A percentile compares a stretch with the other conserved stretches of the same genome.
Evolutionary conservation across 2,888 invertebrate species (phyloP).

Genomic region (Sesia apiformis): DNA sequence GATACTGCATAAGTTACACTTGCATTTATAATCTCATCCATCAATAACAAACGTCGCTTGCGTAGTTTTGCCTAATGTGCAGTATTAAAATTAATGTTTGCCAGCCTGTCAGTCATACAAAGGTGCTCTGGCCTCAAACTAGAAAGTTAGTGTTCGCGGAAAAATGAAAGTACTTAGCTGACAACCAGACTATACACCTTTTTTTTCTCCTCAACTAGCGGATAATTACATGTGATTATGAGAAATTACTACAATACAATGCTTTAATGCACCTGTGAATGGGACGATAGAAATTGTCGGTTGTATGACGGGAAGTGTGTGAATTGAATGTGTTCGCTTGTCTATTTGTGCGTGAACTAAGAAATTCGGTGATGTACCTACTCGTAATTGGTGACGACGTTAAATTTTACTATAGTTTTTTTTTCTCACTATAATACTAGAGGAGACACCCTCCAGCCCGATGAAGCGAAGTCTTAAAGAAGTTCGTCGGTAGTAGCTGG

Average conservation of each 20-base stretch:
- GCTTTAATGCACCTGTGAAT: neutral
- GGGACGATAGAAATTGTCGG: conserved; percentile 1
- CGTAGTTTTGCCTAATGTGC: no score
- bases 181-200: conserved; percentile 1
- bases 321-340: neutral
- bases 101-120: no score
- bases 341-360: neutral
- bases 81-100: no score
- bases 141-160: conserved; percentile 14
- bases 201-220: conserved; percentile 4
- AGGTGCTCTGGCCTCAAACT: conserved; percentile 1
- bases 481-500: no score
- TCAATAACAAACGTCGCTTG: no score
- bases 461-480: no score
- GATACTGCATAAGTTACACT: no score
- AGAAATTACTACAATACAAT: conserved; percentile 5
- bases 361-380: neutral
- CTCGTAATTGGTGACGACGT: no score
- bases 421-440: no score
- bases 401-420: no score
- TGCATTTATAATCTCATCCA: no score
- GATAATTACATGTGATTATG: conserved; percentile 6
- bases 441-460: no score
- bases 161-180: conserved; percentile 20
- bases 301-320: neutral